Conservation (phyloP, 2,888 invertebrate genomes). For the Drosophila greeni region DNA sequence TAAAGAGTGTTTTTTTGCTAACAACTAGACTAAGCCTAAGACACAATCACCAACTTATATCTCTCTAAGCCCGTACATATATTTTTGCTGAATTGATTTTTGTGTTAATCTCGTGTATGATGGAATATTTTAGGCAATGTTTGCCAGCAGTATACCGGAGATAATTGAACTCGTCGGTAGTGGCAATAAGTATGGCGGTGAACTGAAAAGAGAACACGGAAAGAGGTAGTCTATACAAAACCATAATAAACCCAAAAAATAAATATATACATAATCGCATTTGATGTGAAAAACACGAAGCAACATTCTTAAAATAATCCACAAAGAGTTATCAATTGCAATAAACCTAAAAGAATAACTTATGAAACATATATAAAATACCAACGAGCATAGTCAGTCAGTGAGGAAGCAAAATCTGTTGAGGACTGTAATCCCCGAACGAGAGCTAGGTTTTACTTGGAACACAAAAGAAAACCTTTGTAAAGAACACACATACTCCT, state of each 20-base stretch:
- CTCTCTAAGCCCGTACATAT: conserved; percentile 41
- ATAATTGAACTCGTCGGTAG: conserved; percentile 99
- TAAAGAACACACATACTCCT: conserved; percentile 32
- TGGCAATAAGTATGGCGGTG: conserved; percentile 99
- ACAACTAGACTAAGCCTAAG: conserved; percentile 36
- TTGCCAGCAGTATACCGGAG: conserved; percentile 99
- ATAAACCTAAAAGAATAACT: conserved; percentile 38
- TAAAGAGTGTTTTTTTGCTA: conserved; percentile 20
- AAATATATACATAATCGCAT: conserved; percentile 38
- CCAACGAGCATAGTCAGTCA: conserved; percentile 15
- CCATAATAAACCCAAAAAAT: conserved; percentile 53
- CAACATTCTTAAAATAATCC: conserved; percentile 45
- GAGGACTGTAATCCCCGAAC: conserved; percentile 4
- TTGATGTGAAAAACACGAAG: conserved; percentile 49
- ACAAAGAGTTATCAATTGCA: conserved; percentile 27
- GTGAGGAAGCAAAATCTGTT: conserved; percentile 6
- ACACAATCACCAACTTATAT: conserved; percentile 39
- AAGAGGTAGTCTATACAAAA: conserved; percentile 89
- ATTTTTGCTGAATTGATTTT: conserved; percentile 49
- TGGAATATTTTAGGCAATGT: conserved; percentile 93
- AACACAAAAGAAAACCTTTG: conserved; percentile 28
- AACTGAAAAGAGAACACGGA: conserved; percentile 99
- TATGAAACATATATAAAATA: conserved; percentile 30
- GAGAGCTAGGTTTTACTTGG: conserved; percentile 20
- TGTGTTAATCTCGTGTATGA: conserved; percentile 55